Conservation (phyloP, 2,888 invertebrate genomes). For the Synanthedon vespiformis region DNA sequence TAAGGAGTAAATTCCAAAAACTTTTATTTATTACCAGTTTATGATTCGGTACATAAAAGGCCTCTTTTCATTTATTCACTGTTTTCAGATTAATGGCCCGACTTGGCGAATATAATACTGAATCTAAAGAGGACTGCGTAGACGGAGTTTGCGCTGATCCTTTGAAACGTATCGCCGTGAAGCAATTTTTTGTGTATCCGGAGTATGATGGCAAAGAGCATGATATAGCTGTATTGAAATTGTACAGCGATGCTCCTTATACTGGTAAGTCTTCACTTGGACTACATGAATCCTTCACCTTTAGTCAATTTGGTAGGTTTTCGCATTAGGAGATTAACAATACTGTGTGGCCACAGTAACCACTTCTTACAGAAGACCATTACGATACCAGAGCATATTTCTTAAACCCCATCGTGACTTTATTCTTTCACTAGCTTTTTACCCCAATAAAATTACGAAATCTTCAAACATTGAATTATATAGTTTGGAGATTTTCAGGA, state of each 20-base stretch:
- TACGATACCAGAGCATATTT: no score
- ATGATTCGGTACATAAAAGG: not conserved
- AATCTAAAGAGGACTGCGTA: slow-evolving; percentile 24
- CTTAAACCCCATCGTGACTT: no score
- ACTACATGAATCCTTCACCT: not conserved
- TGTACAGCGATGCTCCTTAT: slow-evolving; percentile 22
- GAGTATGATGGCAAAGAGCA: slow-evolving; percentile 18
- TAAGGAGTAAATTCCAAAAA: no score
- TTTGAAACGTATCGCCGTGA: slow-evolving; percentile 13
- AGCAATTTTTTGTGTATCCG: slow-evolving; percentile 17
- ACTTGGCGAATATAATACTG: slow-evolving; percentile 37
- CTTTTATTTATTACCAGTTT: not conserved
- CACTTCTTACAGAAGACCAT: no score
- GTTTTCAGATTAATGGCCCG: slow-evolving; percentile 24
- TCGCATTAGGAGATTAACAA: no score
- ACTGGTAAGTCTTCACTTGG: slow-evolving; percentile 21
- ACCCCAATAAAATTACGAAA: no score
- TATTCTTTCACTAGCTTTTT: no score
- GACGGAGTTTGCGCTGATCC: slow-evolving; percentile 20
- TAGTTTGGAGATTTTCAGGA: no score
- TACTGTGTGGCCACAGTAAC: no score
- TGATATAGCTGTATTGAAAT: slow-evolving; percentile 29
- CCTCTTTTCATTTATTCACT: not conserved
- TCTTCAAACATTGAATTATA: no score
- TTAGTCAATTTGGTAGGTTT: no score